Conservation (phyloP, 2,888 invertebrate genomes). For the Strigamia transsilvanica region DNA sequence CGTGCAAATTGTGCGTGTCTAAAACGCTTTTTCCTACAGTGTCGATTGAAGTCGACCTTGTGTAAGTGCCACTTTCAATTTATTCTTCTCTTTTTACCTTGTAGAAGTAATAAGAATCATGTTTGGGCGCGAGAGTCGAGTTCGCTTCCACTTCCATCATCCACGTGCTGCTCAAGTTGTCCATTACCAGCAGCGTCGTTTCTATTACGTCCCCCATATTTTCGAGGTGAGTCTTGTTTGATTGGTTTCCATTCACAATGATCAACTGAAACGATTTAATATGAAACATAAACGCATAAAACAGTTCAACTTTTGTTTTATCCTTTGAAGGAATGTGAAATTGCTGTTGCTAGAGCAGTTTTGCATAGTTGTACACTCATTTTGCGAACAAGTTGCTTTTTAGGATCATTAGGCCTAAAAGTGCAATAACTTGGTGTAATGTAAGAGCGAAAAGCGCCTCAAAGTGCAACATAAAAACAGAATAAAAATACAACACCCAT, state of each 20-base stretch:
- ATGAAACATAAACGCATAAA: not conserved
- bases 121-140: not conserved
- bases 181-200: slow-evolving; percentile 5
- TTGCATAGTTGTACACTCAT: too few relatives aligned
- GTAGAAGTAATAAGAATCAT: slow-evolving; percentile 11
- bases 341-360: too few relatives aligned
- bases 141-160: not conserved
- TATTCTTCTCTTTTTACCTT: not conserved
- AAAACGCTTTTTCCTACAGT: too few relatives aligned
- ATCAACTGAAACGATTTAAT: not conserved
- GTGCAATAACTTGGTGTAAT: not conserved
- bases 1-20: too few relatives aligned
- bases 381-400: too few relatives aligned
- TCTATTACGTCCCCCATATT: slow-evolving; percentile 21
- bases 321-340: too few relatives aligned
- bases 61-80: not conserved
- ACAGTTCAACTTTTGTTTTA: too few relatives aligned
- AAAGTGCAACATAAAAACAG: not conserved
- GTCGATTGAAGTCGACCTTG: too few relatives aligned
- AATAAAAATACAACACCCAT: too few relatives aligned
- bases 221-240: not conserved
- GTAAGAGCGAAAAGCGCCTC: not conserved
- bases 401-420: not conserved
- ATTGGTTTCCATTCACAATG: slow-evolving; percentile 6
- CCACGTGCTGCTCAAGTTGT: slow-evolving; percentile 26